A percentile compares a stretch with the other conserved stretches of the same genome.
Conservation (phyloP, 1,140 invertebrate species). For the Ruditapes philippinarum region DNA sequence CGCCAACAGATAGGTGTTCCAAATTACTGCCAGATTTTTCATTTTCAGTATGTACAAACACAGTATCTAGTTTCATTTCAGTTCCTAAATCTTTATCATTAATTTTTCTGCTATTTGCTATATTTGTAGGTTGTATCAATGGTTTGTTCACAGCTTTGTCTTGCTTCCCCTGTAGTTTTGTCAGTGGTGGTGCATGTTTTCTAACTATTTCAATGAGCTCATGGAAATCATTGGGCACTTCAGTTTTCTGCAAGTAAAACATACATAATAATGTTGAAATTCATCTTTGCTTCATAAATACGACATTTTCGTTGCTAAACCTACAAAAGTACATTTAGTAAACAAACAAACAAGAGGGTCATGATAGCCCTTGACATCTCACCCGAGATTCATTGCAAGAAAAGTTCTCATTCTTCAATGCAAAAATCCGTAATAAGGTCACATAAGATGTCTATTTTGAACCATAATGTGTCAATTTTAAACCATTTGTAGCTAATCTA, state of each 20-base stretch:
- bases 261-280: too few relatives aligned
- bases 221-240: constrained; percentile 3
- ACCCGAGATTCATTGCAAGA: too few relatives aligned
- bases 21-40: neutral
- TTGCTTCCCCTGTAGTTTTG: neutral
- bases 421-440: too few relatives aligned
- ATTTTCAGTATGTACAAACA: neutral
- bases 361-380: too few relatives aligned
- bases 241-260: constrained; percentile 19
- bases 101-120: neutral
- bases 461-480: too few relatives aligned
- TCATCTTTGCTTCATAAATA: too few relatives aligned
- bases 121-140: neutral
- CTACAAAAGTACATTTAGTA: too few relatives aligned
- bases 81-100: neutral
- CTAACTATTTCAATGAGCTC: neutral
- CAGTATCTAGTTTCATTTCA: neutral
- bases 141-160: neutral
- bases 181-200: neutral
- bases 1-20: neutral
- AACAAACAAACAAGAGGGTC: too few relatives aligned
- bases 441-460: too few relatives aligned
- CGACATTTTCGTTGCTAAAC: too few relatives aligned
- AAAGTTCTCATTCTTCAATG: too few relatives aligned
- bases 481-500: too few relatives aligned